Base-by-base conservation (phyloP, 2,888 invertebrate species). In the Synanthedon tipuliformis region DNA sequence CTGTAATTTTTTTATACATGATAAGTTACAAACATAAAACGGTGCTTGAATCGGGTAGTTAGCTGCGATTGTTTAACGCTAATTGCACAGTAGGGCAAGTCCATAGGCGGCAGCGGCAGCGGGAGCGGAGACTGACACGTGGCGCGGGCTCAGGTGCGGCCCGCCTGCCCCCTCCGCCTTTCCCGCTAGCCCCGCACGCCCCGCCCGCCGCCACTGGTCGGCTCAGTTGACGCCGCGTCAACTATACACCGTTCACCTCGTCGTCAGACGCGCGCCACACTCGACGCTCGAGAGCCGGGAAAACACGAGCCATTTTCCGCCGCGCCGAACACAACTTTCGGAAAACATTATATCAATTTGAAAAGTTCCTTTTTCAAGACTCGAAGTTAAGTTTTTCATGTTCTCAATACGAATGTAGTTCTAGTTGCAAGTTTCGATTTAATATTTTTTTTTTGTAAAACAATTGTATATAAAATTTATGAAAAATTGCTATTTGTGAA, bases 261-360 rank as follows among this genome's bases (percentile, higher is more conserved):
- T 71, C 73, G 78, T 76, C 78, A 78, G 76, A 78, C 77, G 79
- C 81, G 78, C 78, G 77, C 81, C 79, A 79, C 82, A 85, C 81
- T 85, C 84, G 80, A 82, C 83, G 85, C 80, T 72, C 78, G 87
- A 80, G 80, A 78, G 84, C 82, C 80, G 87, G 84, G 83, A 83
- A 86, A 86, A 81, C 76, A 82, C 81, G 78, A 81, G 73, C 73
- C 77, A 80, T 81, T 85, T 84, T 84, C 81, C 84, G 74, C 71
- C 80, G 83, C 80, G 82, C 61, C 70, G 66, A 63, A 58, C 61
- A 71, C 75, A 78, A 83, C 75, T 83, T 84, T 75, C 75, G 74
- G 69, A 70, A 23, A 71, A 72, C 73, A 66, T 60, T 67, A 23
- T 23, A 65, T 67, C 68, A 68, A 65, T 69, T 65, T 57, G 34